Evolutionary conservation across 2,888 invertebrate genomes (phyloP).

Genomic region (Leptodirus hochenwartii): DNA sequence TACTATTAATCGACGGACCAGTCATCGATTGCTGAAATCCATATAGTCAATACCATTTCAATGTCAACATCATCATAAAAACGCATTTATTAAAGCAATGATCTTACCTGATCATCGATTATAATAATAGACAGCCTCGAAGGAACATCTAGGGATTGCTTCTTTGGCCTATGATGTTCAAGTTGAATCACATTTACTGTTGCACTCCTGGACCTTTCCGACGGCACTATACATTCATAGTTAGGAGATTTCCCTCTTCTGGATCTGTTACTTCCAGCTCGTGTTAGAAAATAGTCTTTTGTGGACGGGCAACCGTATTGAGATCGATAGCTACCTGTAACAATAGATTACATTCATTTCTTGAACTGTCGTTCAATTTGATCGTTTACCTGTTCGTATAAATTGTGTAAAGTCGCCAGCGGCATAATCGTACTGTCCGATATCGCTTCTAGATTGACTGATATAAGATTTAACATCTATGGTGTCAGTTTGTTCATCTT

Average conservation of each 20-base stretch:
- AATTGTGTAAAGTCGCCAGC: constrained; percentile 34
- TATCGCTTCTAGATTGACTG: constrained; percentile 54
- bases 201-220: constrained; percentile 17
- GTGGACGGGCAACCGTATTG: constrained; percentile 41
- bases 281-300: constrained; percentile 25
- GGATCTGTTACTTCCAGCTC: constrained; percentile 28
- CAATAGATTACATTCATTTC: constrained; percentile 37
- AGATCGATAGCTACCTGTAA: constrained; percentile 52
- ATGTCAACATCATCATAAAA: background rate
- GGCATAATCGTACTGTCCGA: constrained; percentile 28
- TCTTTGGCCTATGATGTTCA: constrained; percentile 25
- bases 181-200: constrained; percentile 21
- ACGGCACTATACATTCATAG: constrained; percentile 21
- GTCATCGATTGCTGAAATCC: too few species aligned
- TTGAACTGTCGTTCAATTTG: background rate
- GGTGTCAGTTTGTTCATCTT: constrained; percentile 31
- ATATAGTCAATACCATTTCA: background rate
- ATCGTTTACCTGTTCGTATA: constrained; percentile 37
- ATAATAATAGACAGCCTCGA: constrained; percentile 20
- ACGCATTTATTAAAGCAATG: constrained; percentile 17
- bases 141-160: constrained; percentile 28
- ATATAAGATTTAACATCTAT: constrained; percentile 55
- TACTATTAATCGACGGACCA: constrained; percentile 63
- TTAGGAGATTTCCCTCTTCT: constrained; percentile 30
- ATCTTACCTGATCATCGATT: constrained; percentile 47